phyloP scores from a whole-genome alignment of 2,113 vertebrate species.

The Tretioscincus oriximinensis region DNA sequence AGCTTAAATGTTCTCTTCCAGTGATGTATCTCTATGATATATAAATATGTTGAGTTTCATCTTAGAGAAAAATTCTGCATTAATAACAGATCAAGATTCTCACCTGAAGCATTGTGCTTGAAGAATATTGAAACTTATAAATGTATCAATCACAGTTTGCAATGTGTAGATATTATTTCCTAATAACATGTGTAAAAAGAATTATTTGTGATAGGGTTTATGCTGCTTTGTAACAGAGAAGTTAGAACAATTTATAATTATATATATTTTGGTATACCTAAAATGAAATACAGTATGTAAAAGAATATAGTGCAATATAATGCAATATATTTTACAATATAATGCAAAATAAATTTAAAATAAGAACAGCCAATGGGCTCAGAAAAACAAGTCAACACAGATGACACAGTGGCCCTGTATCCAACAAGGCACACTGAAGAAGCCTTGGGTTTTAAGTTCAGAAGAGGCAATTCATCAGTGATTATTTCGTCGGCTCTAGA shows the following conservation, averaged over 20 bases:
- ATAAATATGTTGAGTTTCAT: not conserved
- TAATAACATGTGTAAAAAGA: not conserved
- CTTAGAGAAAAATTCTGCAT: not conserved
- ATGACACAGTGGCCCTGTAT: too few species aligned
- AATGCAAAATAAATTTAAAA: not conserved
- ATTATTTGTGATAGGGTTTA: not conserved
- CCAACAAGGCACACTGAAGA: too few species aligned
- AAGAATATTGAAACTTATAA: not conserved
- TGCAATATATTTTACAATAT: too few species aligned
- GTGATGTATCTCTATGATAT: too few species aligned
- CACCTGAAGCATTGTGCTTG: not conserved
- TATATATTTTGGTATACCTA: not conserved
- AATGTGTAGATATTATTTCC: not conserved
- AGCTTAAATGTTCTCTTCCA: too few species aligned
- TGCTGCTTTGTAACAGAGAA: not conserved
- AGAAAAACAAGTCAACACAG: not conserved
- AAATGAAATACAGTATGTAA: not conserved
- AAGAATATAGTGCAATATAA: not conserved
- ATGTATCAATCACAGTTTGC: not conserved
- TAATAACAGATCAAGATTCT: not conserved
- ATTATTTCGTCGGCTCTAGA: not conserved
- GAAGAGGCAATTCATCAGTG: not conserved
- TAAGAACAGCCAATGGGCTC: not conserved
- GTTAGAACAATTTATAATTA: not conserved
- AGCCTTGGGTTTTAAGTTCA: too few species aligned